These are phyloP conservation scores for Alethe castanea DNA, from an alignment of 2,113 vertebrate species.

Conservation along the genomic window DNA sequence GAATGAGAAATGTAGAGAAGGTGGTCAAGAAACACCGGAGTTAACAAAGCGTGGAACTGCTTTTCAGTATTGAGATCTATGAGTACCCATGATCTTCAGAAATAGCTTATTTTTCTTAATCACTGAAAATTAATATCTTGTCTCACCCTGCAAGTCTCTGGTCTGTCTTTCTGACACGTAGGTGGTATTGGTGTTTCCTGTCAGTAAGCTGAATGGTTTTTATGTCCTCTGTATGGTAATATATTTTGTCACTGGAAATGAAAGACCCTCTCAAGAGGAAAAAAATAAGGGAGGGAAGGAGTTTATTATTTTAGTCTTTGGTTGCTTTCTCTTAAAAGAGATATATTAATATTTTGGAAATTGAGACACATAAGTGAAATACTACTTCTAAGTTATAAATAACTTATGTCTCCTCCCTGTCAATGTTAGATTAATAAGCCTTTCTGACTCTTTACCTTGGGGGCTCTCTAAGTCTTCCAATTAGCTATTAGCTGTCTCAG, in stretches of 20 bases:
- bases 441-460: neutral
- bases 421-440: constrained; percentile 2
- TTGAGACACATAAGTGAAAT: neutral
- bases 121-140: neutral
- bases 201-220: neutral
- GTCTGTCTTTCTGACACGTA: neutral
- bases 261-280: neutral
- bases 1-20: neutral
- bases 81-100: neutral
- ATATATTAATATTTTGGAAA: neutral
- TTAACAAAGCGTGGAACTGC: neutral
- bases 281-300: neutral
- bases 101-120: constrained; percentile 33
- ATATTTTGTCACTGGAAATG: neutral
- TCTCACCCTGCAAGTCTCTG: neutral
- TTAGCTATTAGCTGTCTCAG: constrained; percentile 11
- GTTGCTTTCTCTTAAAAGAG: neutral
- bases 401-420: neutral
- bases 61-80: neutral
- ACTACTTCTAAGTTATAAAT: neutral
- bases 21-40: accelerated
- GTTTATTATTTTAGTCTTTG: neutral
- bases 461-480: neutral
- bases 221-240: accelerated
- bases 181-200: neutral